A percentile compares a stretch with the other conserved stretches of the same genome.
These are phyloP conservation scores for Abramis brama DNA, from an alignment of 2,113 vertebrate genomes.

Conservation along the genomic window DNA sequence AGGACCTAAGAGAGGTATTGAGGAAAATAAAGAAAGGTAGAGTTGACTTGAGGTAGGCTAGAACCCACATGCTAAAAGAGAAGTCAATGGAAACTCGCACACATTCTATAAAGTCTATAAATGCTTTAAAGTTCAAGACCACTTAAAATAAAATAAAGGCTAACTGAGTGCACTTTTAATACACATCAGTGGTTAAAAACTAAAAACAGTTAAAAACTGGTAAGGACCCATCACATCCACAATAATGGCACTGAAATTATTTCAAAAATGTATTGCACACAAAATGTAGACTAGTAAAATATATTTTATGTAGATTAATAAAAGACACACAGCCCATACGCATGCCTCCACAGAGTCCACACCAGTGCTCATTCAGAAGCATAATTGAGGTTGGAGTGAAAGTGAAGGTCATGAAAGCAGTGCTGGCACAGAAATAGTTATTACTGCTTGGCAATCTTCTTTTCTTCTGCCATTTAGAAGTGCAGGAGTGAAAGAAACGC, in stretches of 20 bases:
- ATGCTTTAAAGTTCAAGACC: background rate
- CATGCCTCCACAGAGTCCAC: background rate
- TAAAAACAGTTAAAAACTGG: background rate
- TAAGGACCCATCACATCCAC: background rate
- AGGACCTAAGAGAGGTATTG: background rate
- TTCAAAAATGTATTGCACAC: background rate
- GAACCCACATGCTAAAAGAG: background rate
- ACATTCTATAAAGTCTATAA: too few species aligned
- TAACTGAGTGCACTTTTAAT: background rate
- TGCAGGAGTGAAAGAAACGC: conserved; percentile 60
- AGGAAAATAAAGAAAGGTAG: background rate
- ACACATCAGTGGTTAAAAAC: background rate
- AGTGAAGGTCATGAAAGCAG: conserved; percentile 41
- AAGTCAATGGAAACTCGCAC: too few species aligned
- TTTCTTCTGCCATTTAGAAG: conserved; percentile 63
- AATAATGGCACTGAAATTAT: background rate
- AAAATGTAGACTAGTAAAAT: background rate
- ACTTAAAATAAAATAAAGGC: background rate
- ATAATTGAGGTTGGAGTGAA: conserved; percentile 30
- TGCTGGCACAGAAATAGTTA: conserved; percentile 34
- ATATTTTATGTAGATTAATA: background rate
- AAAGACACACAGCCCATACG: background rate
- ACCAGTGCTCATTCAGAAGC: background rate
- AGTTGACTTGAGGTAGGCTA: background rate
- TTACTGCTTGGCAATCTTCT: conserved; percentile 27